Evolutionary conservation across 1,140 invertebrate genomes (phyloP), one percentile per base, ranked within the genome.

Genomic region (Penaeus japonicus): DNA sequence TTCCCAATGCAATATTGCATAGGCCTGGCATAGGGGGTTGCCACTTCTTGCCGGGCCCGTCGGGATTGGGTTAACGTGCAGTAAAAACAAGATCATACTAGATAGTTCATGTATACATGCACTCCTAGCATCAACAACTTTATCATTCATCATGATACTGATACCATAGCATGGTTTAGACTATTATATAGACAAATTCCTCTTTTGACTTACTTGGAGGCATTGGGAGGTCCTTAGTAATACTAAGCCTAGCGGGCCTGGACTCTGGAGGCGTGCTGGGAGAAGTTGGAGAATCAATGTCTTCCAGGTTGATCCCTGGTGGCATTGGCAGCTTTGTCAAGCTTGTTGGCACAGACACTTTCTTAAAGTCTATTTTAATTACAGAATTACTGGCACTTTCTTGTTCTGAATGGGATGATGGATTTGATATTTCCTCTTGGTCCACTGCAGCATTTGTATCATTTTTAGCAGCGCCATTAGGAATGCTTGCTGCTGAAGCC

Each of bases 161-260:
- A 59, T 30, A 47, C 20, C 89, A 83, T 55, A 85, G 30, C 30
- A 32, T 15, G 39, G 87, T 89, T 81, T 5, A 22, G 55, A n/a
- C 20, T 84, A 54, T 17, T 73, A 30, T 17, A 55, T 27, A 27
- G 22, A 27, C 55, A 55, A 55, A 47, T 53, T 55, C 35, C 78
- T 87, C 89, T 70, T 4, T 91, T 92, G 91, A 79, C 78, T 92
- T 92, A 96, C 96, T 95, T 91, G 97, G 96, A 80, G 97, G 97
- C 96, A 98, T 96, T 4, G 97, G 97, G 87, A 98, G 93, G 92
- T 97, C 97, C 92, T 96, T 96, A 90, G 97, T 96, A 85, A 96
- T 89, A 93, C 93, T 91, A 70, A 88, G 89, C 54, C 90, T 85
- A 10, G 84, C 82, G 15, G 85, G 90, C 85, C 83, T 87, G 32